Percentiles rank a stretch among this genome's conserved stretches.
phyloP scores from a whole-genome alignment of 2,113 vertebrate genomes.

The Sapajus apella region DNA sequence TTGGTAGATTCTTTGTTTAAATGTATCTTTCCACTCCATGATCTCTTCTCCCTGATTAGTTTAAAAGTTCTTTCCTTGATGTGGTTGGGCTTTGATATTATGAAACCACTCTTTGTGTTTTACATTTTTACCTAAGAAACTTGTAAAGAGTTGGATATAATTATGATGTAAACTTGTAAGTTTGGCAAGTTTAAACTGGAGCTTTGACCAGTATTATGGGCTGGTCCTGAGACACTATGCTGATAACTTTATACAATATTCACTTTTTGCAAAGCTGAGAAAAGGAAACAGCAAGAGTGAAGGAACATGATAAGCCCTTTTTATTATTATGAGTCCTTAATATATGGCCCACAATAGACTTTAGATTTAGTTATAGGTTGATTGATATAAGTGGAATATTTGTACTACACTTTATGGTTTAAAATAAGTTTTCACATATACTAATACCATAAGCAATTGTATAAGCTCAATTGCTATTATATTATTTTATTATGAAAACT shows the following conservation, averaged over 20 bases:
- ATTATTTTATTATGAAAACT: neutral
- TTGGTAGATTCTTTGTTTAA: neutral
- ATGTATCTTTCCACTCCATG: neutral
- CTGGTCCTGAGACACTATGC: neutral
- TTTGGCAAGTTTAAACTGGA: neutral
- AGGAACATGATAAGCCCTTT: neutral
- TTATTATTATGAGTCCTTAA: neutral
- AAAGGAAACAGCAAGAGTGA: neutral
- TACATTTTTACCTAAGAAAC: neutral
- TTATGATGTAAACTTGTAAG: neutral
- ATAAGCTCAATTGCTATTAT: neutral
- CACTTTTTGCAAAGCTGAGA: neutral
- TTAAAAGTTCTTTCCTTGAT: neutral
- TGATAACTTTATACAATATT: neutral
- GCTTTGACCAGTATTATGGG: neutral
- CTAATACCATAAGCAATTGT: neutral
- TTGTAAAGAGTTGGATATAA: neutral
- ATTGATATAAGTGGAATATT: neutral
- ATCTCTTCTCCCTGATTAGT: neutral
- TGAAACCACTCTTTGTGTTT: neutral
- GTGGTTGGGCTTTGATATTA: neutral
- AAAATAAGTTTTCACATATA: neutral
- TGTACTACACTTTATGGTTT: neutral
- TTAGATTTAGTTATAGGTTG: neutral
- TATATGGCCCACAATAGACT: neutral